Conservation (phyloP, 2,113 vertebrate species). For the Zootoca vivipara region DNA sequence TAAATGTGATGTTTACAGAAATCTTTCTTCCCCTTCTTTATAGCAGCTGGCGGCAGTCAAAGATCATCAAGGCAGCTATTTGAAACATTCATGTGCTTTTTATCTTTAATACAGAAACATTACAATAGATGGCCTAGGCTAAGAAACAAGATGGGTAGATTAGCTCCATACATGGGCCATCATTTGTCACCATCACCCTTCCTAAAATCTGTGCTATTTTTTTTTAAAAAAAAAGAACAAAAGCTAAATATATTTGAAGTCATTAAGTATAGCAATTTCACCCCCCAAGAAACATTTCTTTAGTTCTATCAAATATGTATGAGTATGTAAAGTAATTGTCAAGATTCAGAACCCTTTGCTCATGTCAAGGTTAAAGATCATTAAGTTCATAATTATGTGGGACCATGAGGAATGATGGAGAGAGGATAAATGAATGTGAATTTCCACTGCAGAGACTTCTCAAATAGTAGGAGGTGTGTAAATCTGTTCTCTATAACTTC, state of each 20-base stretch:
- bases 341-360: slow-evolving; percentile 45
- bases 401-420: slow-evolving; percentile 56
- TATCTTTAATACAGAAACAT: neutral
- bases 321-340: slow-evolving; percentile 52
- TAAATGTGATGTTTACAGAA: neutral
- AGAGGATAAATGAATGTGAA: slow-evolving; percentile 53
- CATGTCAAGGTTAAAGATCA: slow-evolving; percentile 68
- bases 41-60: neutral
- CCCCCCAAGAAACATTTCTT: slow-evolving; percentile 29
- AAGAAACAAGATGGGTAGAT: neutral
- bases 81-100: neutral
- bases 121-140: neutral
- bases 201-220: neutral
- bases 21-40: neutral
- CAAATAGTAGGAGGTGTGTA: slow-evolving; percentile 31
- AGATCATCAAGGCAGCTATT: neutral
- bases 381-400: slow-evolving; percentile 63
- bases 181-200: slow-evolving; percentile 9
- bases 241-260: neutral
- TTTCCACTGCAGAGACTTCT: slow-evolving; percentile 30
- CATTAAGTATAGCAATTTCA: slow-evolving; percentile 13
- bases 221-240: neutral
- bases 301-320: slow-evolving; percentile 36
- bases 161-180: neutral
- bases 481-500: slow-evolving; percentile 35